phyloP scores from a whole-genome alignment of 2,113 vertebrate species.

The Pelobates fuscus region DNA sequence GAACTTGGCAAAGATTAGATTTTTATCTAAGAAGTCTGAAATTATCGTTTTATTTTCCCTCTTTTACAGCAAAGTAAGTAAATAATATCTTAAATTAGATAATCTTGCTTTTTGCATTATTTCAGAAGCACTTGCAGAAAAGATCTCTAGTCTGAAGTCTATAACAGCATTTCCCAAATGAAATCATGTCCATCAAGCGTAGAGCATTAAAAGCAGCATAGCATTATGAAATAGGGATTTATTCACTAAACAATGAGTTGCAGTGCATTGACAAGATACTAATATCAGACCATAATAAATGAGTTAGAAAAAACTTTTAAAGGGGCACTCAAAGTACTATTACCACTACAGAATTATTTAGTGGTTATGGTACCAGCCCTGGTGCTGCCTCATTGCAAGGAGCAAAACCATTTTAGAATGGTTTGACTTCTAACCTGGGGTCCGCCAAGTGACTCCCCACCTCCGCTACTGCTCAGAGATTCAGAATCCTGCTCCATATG shows the following conservation, averaged over 20 bases:
- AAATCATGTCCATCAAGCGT: slow-evolving; percentile 9
- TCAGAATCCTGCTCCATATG: too few species aligned
- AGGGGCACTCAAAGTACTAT: background rate
- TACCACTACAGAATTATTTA: background rate
- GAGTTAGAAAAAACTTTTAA: too few species aligned
- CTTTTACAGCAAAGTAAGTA: slow-evolving; percentile 28
- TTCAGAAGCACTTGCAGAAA: slow-evolving; percentile 20
- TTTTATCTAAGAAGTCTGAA: slow-evolving; percentile 27
- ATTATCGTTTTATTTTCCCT: slow-evolving; percentile 12
- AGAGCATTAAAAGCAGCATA: background rate
- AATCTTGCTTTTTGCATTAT: slow-evolving; percentile 19
- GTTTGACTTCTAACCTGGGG: too few species aligned
- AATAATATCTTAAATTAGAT: slow-evolving; percentile 29
- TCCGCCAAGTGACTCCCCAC: too few species aligned
- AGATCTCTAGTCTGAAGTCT: slow-evolving; percentile 14
- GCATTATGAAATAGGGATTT: background rate
- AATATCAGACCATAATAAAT: too few species aligned
- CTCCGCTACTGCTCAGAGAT: too few species aligned
- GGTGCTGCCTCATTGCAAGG: too few species aligned
- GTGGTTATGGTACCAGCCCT: too few species aligned
- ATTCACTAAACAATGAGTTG: background rate
- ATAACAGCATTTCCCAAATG: slow-evolving; percentile 19
- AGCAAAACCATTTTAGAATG: too few species aligned
- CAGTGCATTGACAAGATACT: background rate
- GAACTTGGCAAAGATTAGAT: slow-evolving; percentile 58